phyloP scores from a whole-genome alignment of 2,888 invertebrate genomes.

The Odontothrips loti region DNA sequence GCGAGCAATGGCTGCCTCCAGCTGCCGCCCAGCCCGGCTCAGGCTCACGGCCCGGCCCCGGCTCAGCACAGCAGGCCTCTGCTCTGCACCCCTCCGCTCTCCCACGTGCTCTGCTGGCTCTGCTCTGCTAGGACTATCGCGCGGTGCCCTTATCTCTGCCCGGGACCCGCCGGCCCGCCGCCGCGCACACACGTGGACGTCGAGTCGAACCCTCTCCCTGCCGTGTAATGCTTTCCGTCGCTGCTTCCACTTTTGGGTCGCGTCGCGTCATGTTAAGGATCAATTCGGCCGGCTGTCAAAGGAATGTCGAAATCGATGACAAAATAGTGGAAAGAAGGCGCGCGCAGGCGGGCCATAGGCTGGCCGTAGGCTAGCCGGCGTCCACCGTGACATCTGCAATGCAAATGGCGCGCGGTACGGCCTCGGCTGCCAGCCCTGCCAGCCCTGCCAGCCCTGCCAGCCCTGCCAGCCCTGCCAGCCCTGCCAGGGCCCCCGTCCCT shows the following conservation, averaged over 20 bases:
- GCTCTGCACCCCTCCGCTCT: conserved; percentile 26
- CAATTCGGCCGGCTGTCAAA: not conserved
- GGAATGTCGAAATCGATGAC: conserved; percentile 23
- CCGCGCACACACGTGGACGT: conserved; percentile 27
- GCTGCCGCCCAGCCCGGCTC: conserved; percentile 3
- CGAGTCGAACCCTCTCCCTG: no score
- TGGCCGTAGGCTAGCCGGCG: conserved; percentile 18
- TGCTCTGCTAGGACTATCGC: conserved; percentile 23
- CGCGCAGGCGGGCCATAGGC: no score
- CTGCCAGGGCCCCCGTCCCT: not conserved
- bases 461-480: not conserved
- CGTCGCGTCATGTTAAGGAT: not conserved
- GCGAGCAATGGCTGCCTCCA: conserved; percentile 22
- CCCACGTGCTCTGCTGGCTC: conserved; percentile 14
- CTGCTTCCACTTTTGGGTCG: not conserved
- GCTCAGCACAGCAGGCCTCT: no score
- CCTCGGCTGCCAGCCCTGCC: conserved; percentile 4
- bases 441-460: not conserved
- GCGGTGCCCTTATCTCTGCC: conserved; percentile 34
- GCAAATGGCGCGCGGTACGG: conserved; percentile 14
- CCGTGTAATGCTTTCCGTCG: not conserved
- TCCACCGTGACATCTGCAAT: conserved; percentile 34
- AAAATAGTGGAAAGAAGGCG: conserved; percentile 6
- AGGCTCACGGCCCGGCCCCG: not conserved
- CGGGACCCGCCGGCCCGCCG: conserved; percentile 2